These are phyloP conservation scores for Shinisaurus crocodilurus DNA, from an alignment of 2,113 vertebrate species.

Conservation along the genomic window DNA sequence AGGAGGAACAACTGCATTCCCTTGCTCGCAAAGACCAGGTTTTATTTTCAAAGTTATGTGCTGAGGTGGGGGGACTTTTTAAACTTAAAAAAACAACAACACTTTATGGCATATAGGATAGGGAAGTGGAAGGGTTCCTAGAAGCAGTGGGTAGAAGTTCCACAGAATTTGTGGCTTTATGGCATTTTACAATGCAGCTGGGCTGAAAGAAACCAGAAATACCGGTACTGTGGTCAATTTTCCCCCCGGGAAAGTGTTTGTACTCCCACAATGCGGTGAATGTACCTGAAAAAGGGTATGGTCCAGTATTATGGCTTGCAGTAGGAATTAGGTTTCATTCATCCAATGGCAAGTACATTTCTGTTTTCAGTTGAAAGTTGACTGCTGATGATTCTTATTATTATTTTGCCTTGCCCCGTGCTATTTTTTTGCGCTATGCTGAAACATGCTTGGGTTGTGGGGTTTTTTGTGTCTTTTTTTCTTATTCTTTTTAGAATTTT, in stretches of 20 bases:
- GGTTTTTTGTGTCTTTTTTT: background rate
- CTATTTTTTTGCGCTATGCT: background rate
- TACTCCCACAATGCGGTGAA: background rate
- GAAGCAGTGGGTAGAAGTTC: background rate
- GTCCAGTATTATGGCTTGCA: background rate
- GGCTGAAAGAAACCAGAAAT: background rate
- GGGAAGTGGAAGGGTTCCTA: background rate
- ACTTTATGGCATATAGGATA: background rate
- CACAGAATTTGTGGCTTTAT: background rate
- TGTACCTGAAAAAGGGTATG: background rate
- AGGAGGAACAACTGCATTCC: background rate
- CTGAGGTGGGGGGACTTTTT: background rate
- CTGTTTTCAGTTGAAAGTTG: background rate
- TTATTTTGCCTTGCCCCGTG: background rate
- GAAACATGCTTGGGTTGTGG: background rate
- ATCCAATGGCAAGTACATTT: background rate
- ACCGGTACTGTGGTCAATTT: too few species aligned
- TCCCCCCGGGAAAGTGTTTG: background rate
- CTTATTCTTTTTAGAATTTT: background rate
- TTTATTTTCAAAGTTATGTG: conserved; percentile 1
- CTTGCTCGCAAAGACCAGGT: background rate
- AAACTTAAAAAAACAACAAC: background rate
- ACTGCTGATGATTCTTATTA: background rate
- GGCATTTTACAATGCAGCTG: background rate
- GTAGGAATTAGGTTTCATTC: background rate